Base-by-base conservation (phyloP, 2,888 invertebrate species). In the Apodemia mormo region DNA sequence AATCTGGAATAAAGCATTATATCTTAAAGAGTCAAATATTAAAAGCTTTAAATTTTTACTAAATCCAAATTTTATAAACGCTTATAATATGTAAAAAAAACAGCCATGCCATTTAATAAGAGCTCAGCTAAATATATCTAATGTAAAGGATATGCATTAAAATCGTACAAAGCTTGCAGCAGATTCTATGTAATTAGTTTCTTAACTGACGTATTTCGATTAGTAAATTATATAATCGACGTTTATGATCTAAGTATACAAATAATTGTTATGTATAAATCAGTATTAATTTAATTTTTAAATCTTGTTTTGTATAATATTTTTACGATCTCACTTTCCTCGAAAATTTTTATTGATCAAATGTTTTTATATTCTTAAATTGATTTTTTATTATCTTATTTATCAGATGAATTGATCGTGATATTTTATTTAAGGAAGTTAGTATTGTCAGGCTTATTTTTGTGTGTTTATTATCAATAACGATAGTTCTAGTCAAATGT, bases 251-350 rank as follows among this genome's bases (percentile, higher is more conserved):
- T 72, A 64, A 68, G 66, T 69, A 67, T 71, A 69, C 68, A 64
- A 61, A 70, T 56, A 58, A 70, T 68, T 29, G 10, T 58, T 58
- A 58, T 58, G 8, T 58, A 58, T 58, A 58, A 58, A 66, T 56
- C 73, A 72, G 72, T 74, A 74, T 74, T 74, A 73, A 49, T 49
- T 74, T 74, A 73, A 49, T 49, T 14, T 14, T 61, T 68, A 66
- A 70, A 69, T 65, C 6, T n/a, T 29, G 49, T 67, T 69, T 65
- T 67, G 30, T 49, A 68, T 70, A 61, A 66, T 65, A 66, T 72
- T 66, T 70, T 68, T 4, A 61, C 61, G 72, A 68, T 70, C 70
- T 68, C 68, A 66, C 61, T 68, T 30, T 65, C 7, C 61, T 61
- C 61, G 61, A 61, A 61, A 61, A 30, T 29, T 61, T 61, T 61